These are phyloP conservation scores for Clitarchus hookeri DNA, from an alignment of 2,888 invertebrate species.

Conservation along the genomic window DNA sequence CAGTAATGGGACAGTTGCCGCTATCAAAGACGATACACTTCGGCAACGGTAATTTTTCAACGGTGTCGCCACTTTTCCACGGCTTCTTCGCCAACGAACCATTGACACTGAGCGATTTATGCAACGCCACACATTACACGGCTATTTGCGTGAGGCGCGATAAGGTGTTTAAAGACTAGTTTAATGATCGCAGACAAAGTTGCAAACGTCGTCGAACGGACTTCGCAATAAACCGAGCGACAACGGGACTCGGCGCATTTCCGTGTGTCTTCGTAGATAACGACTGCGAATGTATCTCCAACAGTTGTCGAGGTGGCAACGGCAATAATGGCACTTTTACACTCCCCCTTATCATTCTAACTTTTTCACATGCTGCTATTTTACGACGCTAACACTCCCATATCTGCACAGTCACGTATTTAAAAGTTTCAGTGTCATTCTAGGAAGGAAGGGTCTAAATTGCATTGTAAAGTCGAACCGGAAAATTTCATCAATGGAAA, in stretches of 20 bases:
- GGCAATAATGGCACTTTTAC: background rate
- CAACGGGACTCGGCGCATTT: background rate
- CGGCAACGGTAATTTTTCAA: background rate
- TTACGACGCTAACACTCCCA: background rate
- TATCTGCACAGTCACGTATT: background rate
- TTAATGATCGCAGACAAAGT: background rate
- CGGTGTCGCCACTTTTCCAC: background rate
- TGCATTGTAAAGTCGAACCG: no score
- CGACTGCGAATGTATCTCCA: background rate
- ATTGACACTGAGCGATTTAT: background rate
- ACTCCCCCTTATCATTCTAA: background rate
- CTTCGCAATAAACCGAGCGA: background rate
- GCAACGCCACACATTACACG: background rate
- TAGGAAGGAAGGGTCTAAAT: no score
- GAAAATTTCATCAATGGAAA: no score
- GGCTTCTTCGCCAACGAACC: background rate
- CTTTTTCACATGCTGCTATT: background rate
- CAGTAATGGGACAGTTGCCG: background rate
- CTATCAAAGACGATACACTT: background rate
- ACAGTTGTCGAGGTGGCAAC: background rate
- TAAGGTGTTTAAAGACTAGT: background rate
- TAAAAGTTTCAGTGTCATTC: background rate
- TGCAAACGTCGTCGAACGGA: background rate
- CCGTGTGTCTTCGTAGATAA: background rate
- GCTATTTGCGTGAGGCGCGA: background rate